Evolutionary conservation across 2,888 invertebrate species (phyloP).

Genomic region (Odiellus spinosus): DNA sequence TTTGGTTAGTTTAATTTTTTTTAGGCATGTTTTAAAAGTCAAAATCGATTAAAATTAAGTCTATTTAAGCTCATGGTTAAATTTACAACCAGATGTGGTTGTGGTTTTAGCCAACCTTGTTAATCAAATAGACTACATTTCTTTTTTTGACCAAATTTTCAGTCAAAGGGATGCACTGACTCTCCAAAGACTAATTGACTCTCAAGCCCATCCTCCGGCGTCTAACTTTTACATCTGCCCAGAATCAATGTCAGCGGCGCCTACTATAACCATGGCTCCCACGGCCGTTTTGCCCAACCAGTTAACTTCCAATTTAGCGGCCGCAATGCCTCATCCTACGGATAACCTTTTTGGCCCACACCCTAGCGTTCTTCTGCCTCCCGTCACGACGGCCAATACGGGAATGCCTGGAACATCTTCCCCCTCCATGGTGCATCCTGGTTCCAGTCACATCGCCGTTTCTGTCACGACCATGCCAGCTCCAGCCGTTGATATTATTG

Average conservation of each 20-base stretch:
- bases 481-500: conserved; percentile 22
- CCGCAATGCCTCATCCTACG: background rate
- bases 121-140: no score
- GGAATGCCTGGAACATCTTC: background rate
- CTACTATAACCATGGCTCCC: background rate
- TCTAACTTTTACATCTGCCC: conserved; percentile 10
- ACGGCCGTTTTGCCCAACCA: background rate
- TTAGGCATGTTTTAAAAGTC: no score
- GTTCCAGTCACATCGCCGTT: background rate
- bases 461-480: conserved; percentile 20
- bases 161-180: no score
- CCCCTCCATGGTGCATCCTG: background rate
- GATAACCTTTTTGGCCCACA: background rate
- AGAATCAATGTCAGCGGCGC: background rate
- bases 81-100: no score
- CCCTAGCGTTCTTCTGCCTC: background rate
- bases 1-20: no score
- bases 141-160: no score
- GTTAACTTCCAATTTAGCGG: background rate
- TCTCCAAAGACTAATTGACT: background rate
- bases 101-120: no score
- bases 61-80: no score
- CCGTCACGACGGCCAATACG: background rate
- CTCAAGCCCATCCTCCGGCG: background rate
- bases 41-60: no score